These are phyloP conservation scores for Ptychadena robeensis DNA, from an alignment of 2,797 vertebrate species.

Conservation along the genomic window DNA sequence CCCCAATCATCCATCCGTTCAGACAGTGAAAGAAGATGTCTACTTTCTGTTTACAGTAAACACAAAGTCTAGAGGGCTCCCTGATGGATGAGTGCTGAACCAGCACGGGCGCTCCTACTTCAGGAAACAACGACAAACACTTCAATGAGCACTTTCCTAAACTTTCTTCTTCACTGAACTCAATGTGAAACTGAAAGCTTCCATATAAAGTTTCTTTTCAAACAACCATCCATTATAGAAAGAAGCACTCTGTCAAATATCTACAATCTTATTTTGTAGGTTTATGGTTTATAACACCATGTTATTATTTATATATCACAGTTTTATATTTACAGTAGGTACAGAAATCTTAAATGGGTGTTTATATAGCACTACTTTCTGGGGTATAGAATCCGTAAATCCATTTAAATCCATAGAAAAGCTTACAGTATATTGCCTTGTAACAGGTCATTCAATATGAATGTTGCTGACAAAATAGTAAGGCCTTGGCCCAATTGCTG, in stretches of 20 bases:
- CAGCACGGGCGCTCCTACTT: conserved; percentile 19
- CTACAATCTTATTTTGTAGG: background rate
- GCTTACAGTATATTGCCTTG: no score
- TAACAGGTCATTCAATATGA: no score
- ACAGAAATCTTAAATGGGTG: background rate
- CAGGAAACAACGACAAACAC: conserved; percentile 58
- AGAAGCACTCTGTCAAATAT: background rate
- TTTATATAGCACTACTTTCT: background rate
- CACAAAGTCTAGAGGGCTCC: conserved; percentile 2
- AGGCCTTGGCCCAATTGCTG: no score
- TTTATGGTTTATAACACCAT: background rate
- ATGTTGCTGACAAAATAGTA: no score
- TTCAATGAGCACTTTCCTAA: conserved; percentile 48
- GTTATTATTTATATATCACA: background rate
- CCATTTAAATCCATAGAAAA: background rate
- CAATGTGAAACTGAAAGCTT: conserved; percentile 48
- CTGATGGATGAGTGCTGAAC: conserved; percentile 44
- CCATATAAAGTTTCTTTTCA: conserved; percentile 24
- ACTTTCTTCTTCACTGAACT: conserved; percentile 42
- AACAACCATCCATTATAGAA: conserved; percentile 35
- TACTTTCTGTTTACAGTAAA: conserved; percentile 48
- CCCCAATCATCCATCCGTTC: conserved; percentile 39
- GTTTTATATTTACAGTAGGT: background rate
- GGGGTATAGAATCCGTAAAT: background rate
- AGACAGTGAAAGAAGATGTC: conserved; percentile 8